Evolutionary conservation across 1,140 invertebrate genomes (phyloP).

Genomic region (Microplitis demolitor): DNA sequence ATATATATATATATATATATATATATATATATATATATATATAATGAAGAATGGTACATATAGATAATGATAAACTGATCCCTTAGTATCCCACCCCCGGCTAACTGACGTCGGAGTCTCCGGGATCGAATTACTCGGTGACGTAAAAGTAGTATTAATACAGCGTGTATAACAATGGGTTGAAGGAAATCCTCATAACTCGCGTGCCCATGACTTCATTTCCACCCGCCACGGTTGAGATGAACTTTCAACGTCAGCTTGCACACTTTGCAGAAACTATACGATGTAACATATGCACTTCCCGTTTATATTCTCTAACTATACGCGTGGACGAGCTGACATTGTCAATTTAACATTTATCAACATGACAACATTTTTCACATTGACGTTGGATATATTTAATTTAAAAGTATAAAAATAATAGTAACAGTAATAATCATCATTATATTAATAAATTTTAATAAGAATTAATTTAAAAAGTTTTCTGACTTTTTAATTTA

Average conservation of each 20-base stretch:
- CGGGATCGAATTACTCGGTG: background rate
- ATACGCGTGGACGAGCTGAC: background rate
- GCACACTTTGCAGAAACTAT: background rate
- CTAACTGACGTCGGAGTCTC: background rate
- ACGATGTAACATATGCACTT: constrained; percentile 7
- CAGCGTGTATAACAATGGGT: background rate
- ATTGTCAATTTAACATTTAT: constrained; percentile 13
- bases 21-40: too few relatives aligned
- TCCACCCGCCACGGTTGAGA: constrained; percentile 17
- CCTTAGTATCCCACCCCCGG: background rate
- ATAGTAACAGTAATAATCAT: background rate
- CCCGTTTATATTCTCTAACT: background rate
- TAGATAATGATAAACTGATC: too few relatives aligned
- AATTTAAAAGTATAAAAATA: background rate
- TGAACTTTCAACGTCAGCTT: constrained; percentile 21
- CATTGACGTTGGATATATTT: background rate
- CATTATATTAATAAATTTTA: too few relatives aligned
- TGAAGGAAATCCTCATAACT: constrained; percentile 15
- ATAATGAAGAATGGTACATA: background rate
- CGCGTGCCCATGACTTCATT: constrained; percentile 23
- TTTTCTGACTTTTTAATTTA: too few relatives aligned
- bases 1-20: too few relatives aligned
- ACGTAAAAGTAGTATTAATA: background rate
- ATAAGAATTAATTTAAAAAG: too few relatives aligned
- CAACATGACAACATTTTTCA: background rate